Base-by-base conservation (phyloP, 92 coral and sea anemone genomes). In the Virgularia gustaviana region DNA sequence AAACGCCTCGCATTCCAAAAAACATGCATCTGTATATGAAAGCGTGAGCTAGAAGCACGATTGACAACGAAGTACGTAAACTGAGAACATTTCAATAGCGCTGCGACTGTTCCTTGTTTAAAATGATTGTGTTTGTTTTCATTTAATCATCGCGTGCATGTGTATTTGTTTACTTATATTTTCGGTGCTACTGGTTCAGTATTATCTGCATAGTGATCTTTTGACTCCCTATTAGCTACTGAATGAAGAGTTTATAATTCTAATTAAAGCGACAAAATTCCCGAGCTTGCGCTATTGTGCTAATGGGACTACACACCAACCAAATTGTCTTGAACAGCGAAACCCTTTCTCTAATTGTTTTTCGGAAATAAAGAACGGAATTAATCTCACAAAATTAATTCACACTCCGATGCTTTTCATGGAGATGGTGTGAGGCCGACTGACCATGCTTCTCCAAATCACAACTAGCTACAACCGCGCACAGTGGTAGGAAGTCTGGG, bases 1-100 rank as follows among this genome's bases (percentile, higher is more conserved):
- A 63, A 43, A 30, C 44, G 70, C 28, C 24, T 63, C 7, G 49
- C 70, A 63, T 63, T 63, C 49, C 70, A 47, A 39, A 47, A 47
- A 15, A 15, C n/a, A 15, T 25, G 22, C 15, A 4, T 47, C n/a
- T 4, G n/a, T 47, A 47, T 47, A 5, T 15, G 5, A 15, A 15
- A 47, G 55, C 6, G 55, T 15, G 22, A 47, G 55, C 55, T 47
- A 15, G n/a, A 15, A 47, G 3, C 6, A 47, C 5, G 15, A 19
- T 25, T 47, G 15, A 47, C 55, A 47, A 47, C 20, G n/a, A 47
- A 15, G 55, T 47, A 15, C n/a, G n/a, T n/a, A n/a, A n/a, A n/a
- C n/a, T n/a, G n/a, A n/a, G n/a, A n/a, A n/a, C n/a, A n/a, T n/a
- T n/a, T n/a, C n/a, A n/a, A n/a, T n/a, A n/a, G n/a, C n/a, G n/a